Base-by-base conservation (phyloP, 2,113 vertebrate genomes). In the Romanogobio albipinnatus region DNA sequence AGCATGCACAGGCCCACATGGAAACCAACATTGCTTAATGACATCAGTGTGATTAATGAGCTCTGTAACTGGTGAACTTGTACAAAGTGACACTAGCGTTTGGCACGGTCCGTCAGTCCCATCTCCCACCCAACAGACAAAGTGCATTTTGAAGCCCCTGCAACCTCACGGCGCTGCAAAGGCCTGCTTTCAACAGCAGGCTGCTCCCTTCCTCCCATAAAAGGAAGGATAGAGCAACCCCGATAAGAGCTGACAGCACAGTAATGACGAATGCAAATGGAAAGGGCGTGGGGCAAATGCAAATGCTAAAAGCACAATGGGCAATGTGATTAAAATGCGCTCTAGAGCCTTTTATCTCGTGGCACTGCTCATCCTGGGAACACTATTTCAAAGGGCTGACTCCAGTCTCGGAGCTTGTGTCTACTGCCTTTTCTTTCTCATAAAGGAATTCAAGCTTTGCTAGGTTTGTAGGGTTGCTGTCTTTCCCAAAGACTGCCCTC, bases 221-320 rank as follows among this genome's bases (percentile, higher is more conserved):
- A 85, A 73, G 68, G 84, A 62, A 66, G 80, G 73, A 77, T 83
- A 58, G 36, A 79, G 86, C 77, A 88, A 87, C 88, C 85, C 71
- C 68, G 90, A 93, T 94, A 86, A 82, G 90, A 89, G 85, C 90
- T 92, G 94, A 93, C 93, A 94, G 89, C 83, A 33, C 82, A 24
- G 91, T 92, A 93, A 92, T 93, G 93, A 92, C 83, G 90, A 86
- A 87, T 92, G 93, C 91, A 93, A 93, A 94, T 94, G 87, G 90
- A 90, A 86, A 79, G 89, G 91, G 88, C 73, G 87, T 90, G 87
- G 87, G 87, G 79, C 64, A 90, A 89, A 92, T 91, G 92, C 88
- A 89, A 92, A 93, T 92, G 88, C 86, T 87, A 84, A 90, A 89
- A 86, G 90, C 89, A 93, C 90, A 93, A 92, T 91, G 86, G 76